These are phyloP conservation scores for Drosophila infuscata DNA, from an alignment of 2,888 invertebrate species.

Conservation along the genomic window DNA sequence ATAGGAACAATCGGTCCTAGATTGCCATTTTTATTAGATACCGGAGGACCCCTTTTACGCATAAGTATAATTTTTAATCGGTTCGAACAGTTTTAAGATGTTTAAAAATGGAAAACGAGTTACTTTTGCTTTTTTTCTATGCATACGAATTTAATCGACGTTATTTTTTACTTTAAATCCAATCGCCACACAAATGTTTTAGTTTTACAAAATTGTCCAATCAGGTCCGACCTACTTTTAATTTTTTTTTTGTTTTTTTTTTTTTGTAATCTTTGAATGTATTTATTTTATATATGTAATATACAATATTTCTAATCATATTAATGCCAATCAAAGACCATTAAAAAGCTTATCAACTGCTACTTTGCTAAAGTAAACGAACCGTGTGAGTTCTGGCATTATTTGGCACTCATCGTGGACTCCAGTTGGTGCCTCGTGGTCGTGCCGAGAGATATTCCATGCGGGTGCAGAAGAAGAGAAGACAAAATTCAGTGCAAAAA, in stretches of 20 bases:
- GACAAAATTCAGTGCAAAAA: conserved; percentile 24
- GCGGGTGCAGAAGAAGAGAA: conserved; percentile 37
- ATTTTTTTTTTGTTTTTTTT: background rate
- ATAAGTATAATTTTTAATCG: no score
- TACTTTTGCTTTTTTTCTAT: no score
- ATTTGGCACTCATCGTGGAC: conserved; percentile 1
- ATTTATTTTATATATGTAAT: conserved; percentile 12
- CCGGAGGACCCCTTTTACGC: background rate
- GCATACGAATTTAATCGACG: no score
- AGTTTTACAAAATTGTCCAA: conserved; percentile 1
- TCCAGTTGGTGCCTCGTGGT: conserved; percentile 10
- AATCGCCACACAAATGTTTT: background rate
- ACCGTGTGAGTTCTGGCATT: conserved; percentile 41
- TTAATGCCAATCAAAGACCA: conserved; percentile 31
- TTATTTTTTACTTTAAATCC: no score
- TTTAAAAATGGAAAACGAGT: no score
- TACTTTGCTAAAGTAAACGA: conserved; percentile 28
- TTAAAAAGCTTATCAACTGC: conserved; percentile 42
- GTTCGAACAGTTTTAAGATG: no score
- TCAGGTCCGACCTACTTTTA: conserved; percentile 21
- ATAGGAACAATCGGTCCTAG: background rate
- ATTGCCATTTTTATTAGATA: background rate
- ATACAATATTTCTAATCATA: conserved; percentile 27
- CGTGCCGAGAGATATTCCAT: conserved; percentile 29
- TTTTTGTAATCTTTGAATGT: background rate